A percentile compares a stretch with the other conserved stretches of the same genome.
phyloP scores from a whole-genome alignment of 2,797 vertebrate genomes.

The Ambastaia sidthimunki region DNA sequence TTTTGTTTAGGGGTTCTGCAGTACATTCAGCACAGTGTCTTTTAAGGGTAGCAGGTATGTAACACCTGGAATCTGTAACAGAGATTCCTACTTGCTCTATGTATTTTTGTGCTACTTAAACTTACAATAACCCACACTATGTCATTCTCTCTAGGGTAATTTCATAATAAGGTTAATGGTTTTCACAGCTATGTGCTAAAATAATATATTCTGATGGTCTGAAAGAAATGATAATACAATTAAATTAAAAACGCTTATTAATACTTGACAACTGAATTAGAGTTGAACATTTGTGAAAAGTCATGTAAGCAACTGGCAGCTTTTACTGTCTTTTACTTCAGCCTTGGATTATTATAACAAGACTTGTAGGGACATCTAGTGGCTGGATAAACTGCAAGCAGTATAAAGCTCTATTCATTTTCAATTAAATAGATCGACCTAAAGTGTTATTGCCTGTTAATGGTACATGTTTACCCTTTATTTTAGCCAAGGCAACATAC shows the following conservation, averaged over 20 bases:
- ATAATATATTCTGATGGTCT: neutral
- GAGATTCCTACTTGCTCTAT: neutral
- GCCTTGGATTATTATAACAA: neutral
- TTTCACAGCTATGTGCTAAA: neutral
- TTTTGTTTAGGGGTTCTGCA: neutral
- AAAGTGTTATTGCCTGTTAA: no score
- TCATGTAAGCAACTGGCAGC: neutral
- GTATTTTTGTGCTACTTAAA: neutral
- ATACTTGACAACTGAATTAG: neutral
- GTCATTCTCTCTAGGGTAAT: neutral
- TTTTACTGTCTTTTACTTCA: neutral
- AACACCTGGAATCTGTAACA: neutral
- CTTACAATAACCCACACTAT: neutral
- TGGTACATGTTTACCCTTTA: no score
- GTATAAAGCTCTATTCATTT: neutral
- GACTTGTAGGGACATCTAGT: constrained; percentile 58
- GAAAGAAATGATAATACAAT: neutral
- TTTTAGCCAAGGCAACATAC: no score
- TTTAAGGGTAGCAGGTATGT: neutral
- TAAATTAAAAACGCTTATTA: neutral
- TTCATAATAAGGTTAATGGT: neutral
- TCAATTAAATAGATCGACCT: neutral
- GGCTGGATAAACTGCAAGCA: constrained; percentile 14
- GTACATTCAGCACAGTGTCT: neutral
- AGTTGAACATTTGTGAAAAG: neutral